Base-by-base conservation (phyloP, 2,113 vertebrate genomes). In the Strix aluco region DNA sequence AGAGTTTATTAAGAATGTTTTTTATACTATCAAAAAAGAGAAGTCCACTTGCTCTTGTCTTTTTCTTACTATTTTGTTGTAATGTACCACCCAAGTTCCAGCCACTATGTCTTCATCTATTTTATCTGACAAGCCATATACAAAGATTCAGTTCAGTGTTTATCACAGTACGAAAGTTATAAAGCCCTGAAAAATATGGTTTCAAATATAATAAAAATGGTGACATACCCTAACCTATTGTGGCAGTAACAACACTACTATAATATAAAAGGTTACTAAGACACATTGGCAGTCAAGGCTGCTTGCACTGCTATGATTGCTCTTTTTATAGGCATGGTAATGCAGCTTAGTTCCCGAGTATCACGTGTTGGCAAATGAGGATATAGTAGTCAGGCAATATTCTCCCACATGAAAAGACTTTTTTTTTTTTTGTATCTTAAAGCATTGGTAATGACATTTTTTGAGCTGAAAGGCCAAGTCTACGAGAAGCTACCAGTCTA, bases 211-310 rank as follows among this genome's bases (percentile, higher is more conserved):
- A 92, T 82, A 92, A 72, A 91, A 96, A 72, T 25, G 18, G 81
- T 90, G 82, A 94, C 94, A 94, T 94, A 79, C 34, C 29, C 82
- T 96, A 96, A 97, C 81, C 67, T 92, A n/a, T 71, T 71, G 71
- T 97, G 95, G 78, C 95, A 96, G 83, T 78, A 91, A 86, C 89
- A 94, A 73, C 52, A 69, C 51, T 22, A 13, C 25, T 92, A 20
- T 87, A 92, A 94, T 92, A 54, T 67, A 63, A 87, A 83, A 94
- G 89, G 78, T 90, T 96, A 86, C 91, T 66, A 66, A 88, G 92
- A 90, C 51, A 67, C 81, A 95, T 88, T 94, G 93, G 66, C 71
- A 96, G 65, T 90, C 92, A 85, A 83, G 69, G 71, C 47, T 90
- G 30, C 54, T 85, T 93, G 61, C 83, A 67, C 79, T 91, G 42